A percentile compares a stretch with the other conserved stretches of the same genome.
Conservation (phyloP, 2,888 invertebrate species). For the Liopterus haemorrhoidalis region DNA sequence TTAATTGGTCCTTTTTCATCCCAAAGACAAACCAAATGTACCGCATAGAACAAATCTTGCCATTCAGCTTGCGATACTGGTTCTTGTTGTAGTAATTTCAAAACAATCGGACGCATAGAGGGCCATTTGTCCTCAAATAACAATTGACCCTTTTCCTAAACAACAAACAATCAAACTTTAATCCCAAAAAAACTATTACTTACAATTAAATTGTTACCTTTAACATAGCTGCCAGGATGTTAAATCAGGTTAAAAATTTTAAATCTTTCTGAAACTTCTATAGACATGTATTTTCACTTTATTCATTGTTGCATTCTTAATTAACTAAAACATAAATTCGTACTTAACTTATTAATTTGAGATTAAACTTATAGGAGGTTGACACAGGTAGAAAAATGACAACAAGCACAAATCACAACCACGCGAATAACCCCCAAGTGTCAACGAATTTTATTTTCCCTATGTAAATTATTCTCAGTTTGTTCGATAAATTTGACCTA, state of each 20-base stretch:
- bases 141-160: conserved; percentile 71
- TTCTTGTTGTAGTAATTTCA: conserved; percentile 90
- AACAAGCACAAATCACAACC: too few species aligned
- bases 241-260: conserved; percentile 2
- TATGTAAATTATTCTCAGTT: too few species aligned
- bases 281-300: too few species aligned
- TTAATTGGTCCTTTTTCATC: conserved; percentile 91
- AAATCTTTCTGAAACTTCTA: conserved; percentile 4
- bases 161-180: conserved; percentile 15
- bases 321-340: too few species aligned
- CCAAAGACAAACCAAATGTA: conserved; percentile 95
- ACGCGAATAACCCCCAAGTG: too few species aligned
- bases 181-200: conserved; percentile 26
- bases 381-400: too few species aligned
- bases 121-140: conserved; percentile 97
- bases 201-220: conserved; percentile 24
- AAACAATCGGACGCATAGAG: conserved; percentile 85
- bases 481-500: too few species aligned
- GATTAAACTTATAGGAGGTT: neutral
- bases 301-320: too few species aligned
- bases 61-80: conserved; percentile 90
- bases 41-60: conserved; percentile 95
- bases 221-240: conserved; percentile 20
- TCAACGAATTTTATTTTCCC: too few species aligned
- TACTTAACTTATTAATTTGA: conserved; percentile 1